Evolutionary conservation across 2,797 vertebrate species (phyloP).

Genomic region (Enteromius afrohamiltoni): DNA sequence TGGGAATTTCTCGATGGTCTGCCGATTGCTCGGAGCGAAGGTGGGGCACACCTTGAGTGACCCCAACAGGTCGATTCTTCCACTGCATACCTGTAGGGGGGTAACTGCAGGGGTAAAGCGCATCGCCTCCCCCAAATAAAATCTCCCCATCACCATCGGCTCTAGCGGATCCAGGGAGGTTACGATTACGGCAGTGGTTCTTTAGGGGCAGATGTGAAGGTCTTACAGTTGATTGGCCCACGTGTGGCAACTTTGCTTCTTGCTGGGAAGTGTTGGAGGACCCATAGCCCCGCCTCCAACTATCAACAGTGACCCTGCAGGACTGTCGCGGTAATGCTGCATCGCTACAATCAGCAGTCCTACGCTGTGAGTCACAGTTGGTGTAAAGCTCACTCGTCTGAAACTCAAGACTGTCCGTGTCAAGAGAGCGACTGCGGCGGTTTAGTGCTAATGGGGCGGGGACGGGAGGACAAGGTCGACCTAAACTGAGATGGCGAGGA

Average conservation of each 20-base stretch:
- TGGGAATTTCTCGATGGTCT: conserved; percentile 32
- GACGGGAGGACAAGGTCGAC: conserved; percentile 78
- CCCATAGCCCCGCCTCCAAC: conserved; percentile 26
- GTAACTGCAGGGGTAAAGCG: conserved; percentile 50
- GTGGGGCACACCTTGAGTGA: conserved; percentile 60
- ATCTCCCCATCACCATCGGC: conserved; percentile 23
- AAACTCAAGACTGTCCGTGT: conserved; percentile 87
- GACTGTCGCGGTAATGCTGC: not conserved
- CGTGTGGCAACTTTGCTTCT: conserved; percentile 20
- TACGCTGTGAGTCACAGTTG: conserved; percentile 68
- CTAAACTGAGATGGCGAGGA: conserved; percentile 87
- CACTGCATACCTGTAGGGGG: conserved; percentile 35
- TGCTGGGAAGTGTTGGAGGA: conserved; percentile 36
- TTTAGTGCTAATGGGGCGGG: conserved; percentile 83
- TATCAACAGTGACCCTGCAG: conserved; percentile 12
- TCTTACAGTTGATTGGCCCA: conserved; percentile 36
- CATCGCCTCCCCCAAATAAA: conserved; percentile 18
- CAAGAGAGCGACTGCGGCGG: conserved; percentile 91
- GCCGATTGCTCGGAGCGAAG: conserved; percentile 42
- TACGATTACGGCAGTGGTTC: conserved; percentile 37
- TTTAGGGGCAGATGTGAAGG: conserved; percentile 60
- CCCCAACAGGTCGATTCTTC: conserved; percentile 58
- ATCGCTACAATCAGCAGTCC: conserved; percentile 55
- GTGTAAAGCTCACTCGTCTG: conserved; percentile 76
- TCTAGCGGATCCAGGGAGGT: not conserved